Evolutionary conservation across 1,140 invertebrate genomes (phyloP).

Genomic region (Nasonia longicornis): DNA sequence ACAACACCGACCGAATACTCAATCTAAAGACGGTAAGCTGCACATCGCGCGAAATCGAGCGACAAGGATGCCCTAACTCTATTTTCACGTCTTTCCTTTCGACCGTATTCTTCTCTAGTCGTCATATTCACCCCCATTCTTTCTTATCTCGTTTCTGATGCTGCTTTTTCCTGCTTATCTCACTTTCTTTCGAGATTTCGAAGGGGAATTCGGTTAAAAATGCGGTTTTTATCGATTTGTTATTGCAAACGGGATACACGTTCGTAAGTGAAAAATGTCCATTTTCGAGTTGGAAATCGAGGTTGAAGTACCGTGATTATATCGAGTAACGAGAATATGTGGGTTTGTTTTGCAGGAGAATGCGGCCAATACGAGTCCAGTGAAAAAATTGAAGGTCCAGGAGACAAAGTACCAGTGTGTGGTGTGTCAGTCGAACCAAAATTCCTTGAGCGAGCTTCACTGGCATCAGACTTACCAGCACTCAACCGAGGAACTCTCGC

Average conservation of each 20-base stretch:
- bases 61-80: slow-evolving; percentile 4
- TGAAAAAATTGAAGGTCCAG: slow-evolving; percentile 35
- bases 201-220: neutral
- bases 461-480: slow-evolving; percentile 56
- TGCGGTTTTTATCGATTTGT: neutral
- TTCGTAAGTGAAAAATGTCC: neutral
- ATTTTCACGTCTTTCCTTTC: neutral
- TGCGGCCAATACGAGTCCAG: slow-evolving; percentile 17
- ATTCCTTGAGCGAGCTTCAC: slow-evolving; percentile 53
- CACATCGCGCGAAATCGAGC: neutral
- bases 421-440: slow-evolving; percentile 53
- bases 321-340: neutral
- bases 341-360: slow-evolving; percentile 12
- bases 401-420: slow-evolving; percentile 53
- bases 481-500: slow-evolving; percentile 55
- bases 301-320: neutral
- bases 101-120: neutral
- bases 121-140: neutral
- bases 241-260: neutral
- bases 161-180: neutral
- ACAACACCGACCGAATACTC: slow-evolving; percentile 37
- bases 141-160: neutral
- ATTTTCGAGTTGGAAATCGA: neutral
- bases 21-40: slow-evolving; percentile 42
- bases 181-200: neutral